Evolutionary conservation across 2,888 invertebrate genomes (phyloP), one percentile per base, ranked within the genome.

Genomic region (Dicyrtoma fusca): DNA sequence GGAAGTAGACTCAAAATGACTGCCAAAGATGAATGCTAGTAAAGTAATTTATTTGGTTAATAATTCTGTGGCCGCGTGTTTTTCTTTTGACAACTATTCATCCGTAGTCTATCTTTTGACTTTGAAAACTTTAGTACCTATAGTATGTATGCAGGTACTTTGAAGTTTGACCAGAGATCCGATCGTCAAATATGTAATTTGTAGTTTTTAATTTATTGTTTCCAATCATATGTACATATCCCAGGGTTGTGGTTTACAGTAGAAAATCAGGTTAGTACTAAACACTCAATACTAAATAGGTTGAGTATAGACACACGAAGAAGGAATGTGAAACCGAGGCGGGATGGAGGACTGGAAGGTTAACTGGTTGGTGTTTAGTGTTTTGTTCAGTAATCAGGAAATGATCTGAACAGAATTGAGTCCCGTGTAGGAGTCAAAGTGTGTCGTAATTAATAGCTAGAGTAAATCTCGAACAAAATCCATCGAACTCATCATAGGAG

Each of bases 391-490:
- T 69, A 69, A 69, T 69, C 69, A 69, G 69, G 44, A n/a, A 59
- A 25, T 69, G 59, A 69, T 69, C 69, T 47, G 69, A 69, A 42
- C 21, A 34, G 21, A 69, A 69, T 59, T 17, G 59, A 69, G 55
- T 21, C 13, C 21, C n/a, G 26, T 26, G 69, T 69, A 69, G 69
- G 61, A 69, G 59, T 69, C 49, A 34, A 69, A 69, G 59, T 14
- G 69, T 61, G 69, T 69, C 61, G 61, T 69, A 69, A 69, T 69
- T 69, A 69, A 69, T 69, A 69, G 69, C 69, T 61, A 42, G 62
- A 70, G 70, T 70, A 70, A 70, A 70, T 61, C 26, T 49, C 34
- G 21, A 71, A 45, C 23, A 17, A 55, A 62, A 62, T 45, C 53
- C 63, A 63, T 71, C 64, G n/a, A 51, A 53, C 45, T 51, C 45